These are phyloP conservation scores for Temnothorax longispinosus DNA, from an alignment of 1,140 invertebrate species.

Conservation along the genomic window DNA sequence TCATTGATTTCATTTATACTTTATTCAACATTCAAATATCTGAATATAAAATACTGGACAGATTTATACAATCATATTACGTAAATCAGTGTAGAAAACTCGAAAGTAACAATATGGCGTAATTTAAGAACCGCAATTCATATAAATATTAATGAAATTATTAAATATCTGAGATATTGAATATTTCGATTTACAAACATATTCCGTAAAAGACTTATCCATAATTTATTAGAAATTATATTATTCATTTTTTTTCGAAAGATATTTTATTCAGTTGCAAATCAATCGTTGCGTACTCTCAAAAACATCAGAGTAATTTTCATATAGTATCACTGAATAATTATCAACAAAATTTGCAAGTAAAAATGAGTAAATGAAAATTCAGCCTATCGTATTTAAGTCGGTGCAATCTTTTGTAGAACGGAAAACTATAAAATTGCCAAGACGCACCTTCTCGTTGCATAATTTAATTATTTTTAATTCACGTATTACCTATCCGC, in stretches of 20 bases:
- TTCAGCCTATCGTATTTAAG: not conserved
- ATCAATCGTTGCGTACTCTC: not conserved
- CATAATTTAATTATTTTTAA: slow-evolving; percentile 21
- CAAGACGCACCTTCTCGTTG: slow-evolving; percentile 10
- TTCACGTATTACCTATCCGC: slow-evolving; percentile 8
- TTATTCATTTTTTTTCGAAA: not conserved
- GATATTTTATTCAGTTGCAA: not conserved
- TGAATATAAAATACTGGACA: slow-evolving; percentile 65
- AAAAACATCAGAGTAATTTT: slow-evolving; percentile 44
- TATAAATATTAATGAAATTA: slow-evolving; percentile 14
- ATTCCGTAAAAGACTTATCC: not conserved
- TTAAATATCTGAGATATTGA: slow-evolving; percentile 31
- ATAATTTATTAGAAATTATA: slow-evolving; percentile 1
- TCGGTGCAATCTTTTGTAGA: slow-evolving; percentile 15
- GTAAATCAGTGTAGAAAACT: slow-evolving; percentile 46
- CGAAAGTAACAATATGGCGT: slow-evolving; percentile 10
- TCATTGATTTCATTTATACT: slow-evolving; percentile 51
- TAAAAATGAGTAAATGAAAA: slow-evolving; percentile 27
- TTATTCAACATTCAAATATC: slow-evolving; percentile 69
- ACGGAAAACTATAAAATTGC: slow-evolving; percentile 51
- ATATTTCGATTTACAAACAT: slow-evolving; percentile 26
- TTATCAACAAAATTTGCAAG: slow-evolving; percentile 13
- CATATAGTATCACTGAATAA: not conserved
- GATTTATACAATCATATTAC: slow-evolving; percentile 69
- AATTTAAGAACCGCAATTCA: slow-evolving; percentile 16